Evolutionary conservation across 2,888 invertebrate genomes (phyloP), one percentile per base, ranked within the genome.

Genomic region (Ischnura elegans): DNA sequence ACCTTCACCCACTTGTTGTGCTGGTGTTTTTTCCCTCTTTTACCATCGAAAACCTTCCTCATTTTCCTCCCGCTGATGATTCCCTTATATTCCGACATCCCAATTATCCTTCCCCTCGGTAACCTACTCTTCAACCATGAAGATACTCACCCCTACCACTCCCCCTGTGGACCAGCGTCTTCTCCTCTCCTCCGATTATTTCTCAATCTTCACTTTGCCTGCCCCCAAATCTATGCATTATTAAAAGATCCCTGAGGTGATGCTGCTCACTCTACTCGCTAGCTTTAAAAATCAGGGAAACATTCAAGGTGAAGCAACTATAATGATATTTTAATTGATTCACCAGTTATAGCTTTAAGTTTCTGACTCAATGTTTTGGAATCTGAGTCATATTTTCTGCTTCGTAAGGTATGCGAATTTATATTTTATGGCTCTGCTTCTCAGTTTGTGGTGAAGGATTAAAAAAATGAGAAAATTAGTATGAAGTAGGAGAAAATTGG

Each of bases 1-100:
- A 46, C 46, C 86, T 86, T 86, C 25, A 46, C 86, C 45, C 86
- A 86, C 46, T 46, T 90, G n/a, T n/a, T n/a, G 42, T 55, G 61
- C 19, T 36, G 61, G n/a, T 25, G n/a, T 36, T 29, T 76, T 36
- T 36, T 76, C 76, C 6, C 36, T 76, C 76, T 76, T 25, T 6
- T 29, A 76, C 76, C 16, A 8, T 76, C 76, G 36, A 76, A 76
- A 36, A 76, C 2, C 76, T 13, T 76, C 76, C 36, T 16, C 76
- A 13, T n/a, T 36, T 16, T 36, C 76, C 76, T 13, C n/a, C 6
- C 66, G n/a, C 1, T 36, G 51, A 51, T 51, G 51, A 61, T 61
- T 25, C 61, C 61, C 61, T 61, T 61, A 61, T 61, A 51, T 51
- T 51, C 51, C 51, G 51, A 13, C 51, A 51, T 61, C 61, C 61